A percentile compares a stretch with the other conserved stretches of the same genome.
phyloP scores from a whole-genome alignment of 2,888 invertebrate genomes.

The Limnephilus rhombicus region DNA sequence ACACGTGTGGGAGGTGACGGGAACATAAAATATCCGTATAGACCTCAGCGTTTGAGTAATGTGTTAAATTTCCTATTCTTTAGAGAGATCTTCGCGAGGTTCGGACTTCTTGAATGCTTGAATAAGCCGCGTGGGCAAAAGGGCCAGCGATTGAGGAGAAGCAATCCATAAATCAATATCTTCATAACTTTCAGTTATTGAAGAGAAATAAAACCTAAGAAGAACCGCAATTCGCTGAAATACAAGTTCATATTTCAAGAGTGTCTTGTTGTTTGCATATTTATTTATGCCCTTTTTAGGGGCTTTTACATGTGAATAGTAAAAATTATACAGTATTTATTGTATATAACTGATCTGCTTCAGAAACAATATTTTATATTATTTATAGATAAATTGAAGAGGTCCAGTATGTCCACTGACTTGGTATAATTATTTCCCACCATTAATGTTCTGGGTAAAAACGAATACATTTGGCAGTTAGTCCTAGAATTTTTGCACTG shows the following conservation, averaged over 20 bases:
- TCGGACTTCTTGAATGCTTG: neutral
- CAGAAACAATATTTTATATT: too few species aligned
- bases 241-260: neutral
- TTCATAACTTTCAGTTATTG: neutral
- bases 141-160: neutral
- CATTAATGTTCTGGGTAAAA: too few species aligned
- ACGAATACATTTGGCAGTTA: too few species aligned
- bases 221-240: neutral
- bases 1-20: neutral
- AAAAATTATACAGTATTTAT: too few species aligned
- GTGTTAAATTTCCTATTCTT: neutral
- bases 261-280: neutral
- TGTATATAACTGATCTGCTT: too few species aligned
- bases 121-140: neutral
- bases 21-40: constrained; percentile 6
- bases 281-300: too few species aligned
- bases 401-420: too few species aligned
- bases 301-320: too few species aligned
- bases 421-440: too few species aligned
- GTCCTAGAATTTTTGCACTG: too few species aligned
- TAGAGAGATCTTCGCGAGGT: neutral
- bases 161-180: neutral
- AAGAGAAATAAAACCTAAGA: neutral
- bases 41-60: neutral
- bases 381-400: too few species aligned